phyloP scores from a whole-genome alignment of 2,888 invertebrate genomes.

The Vandiemenella viatica region DNA sequence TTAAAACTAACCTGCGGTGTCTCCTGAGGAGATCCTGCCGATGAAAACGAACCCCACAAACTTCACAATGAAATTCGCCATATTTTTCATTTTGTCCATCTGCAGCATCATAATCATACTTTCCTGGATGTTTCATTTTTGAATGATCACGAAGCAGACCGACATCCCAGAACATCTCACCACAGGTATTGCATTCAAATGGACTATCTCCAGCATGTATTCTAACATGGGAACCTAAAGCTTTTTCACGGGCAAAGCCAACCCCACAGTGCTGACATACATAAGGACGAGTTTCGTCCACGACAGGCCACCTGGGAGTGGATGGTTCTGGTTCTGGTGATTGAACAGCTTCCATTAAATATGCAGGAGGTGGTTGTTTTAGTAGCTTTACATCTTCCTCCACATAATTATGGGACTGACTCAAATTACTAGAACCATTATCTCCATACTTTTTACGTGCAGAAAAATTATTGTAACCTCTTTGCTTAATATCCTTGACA shows the following conservation, averaged over 20 bases:
- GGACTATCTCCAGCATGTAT: conserved; percentile 68
- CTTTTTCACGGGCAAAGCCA: conserved; percentile 68
- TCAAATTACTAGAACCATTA: conserved; percentile 20
- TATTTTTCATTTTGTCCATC: conserved; percentile 31
- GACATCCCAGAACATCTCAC: conserved; percentile 66
- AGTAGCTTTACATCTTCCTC: conserved; percentile 34
- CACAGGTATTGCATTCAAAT: conserved; percentile 62
- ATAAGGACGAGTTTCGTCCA: conserved; percentile 61
- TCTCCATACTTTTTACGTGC: conserved; percentile 21
- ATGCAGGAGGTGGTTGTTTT: conserved; percentile 20
- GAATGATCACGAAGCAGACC: conserved; percentile 42
- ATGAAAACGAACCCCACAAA: conserved; percentile 66
- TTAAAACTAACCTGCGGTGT: conserved; percentile 38
- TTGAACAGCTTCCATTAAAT: background rate
- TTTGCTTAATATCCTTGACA: conserved; percentile 19
- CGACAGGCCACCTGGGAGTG: conserved; percentile 35
- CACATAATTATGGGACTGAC: conserved; percentile 30
- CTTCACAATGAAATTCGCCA: conserved; percentile 37
- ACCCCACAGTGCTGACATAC: conserved; percentile 64
- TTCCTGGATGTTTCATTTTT: conserved; percentile 36
- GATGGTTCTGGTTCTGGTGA: conserved; percentile 1
- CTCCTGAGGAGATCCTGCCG: conserved; percentile 56
- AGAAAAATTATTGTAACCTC: conserved; percentile 20
- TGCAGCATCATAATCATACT: conserved; percentile 26
- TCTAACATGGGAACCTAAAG: conserved; percentile 58